Percentiles rank a stretch among this genome's conserved stretches.
Conservation (phyloP, 2,888 invertebrate genomes). For the Tortrix viridana region DNA sequence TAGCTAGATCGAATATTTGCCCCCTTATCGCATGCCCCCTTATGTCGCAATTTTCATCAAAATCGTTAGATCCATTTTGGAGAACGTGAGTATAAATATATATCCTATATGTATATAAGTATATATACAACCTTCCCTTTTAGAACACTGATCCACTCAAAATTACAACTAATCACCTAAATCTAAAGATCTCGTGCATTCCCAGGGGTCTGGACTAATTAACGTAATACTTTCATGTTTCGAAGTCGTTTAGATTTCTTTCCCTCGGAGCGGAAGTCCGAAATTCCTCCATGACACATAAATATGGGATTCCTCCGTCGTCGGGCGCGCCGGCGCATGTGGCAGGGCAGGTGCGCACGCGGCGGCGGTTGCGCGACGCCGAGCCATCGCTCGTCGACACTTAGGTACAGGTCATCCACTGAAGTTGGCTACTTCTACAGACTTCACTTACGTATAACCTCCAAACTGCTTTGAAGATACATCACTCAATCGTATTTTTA, state of each 20-base stretch:
- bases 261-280: constrained; percentile 26
- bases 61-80: too few relatives aligned
- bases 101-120: too few relatives aligned
- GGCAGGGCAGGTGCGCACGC: constrained; percentile 30
- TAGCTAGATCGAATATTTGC: too few relatives aligned
- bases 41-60: too few relatives aligned
- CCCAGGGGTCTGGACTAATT: constrained; percentile 11
- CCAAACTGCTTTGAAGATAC: too few relatives aligned
- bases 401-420: too few relatives aligned
- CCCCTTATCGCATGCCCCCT: too few relatives aligned
- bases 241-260: constrained; percentile 11
- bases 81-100: too few relatives aligned
- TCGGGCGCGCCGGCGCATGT: constrained; percentile 25
- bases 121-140: too few relatives aligned
- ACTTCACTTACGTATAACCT: too few relatives aligned
- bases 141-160: not conserved
- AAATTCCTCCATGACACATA: constrained; percentile 28
- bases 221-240: constrained; percentile 8
- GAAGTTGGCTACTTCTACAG: too few relatives aligned
- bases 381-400: constrained; percentile 1
- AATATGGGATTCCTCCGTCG: constrained; percentile 23
- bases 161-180: not conserved
- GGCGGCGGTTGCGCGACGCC: constrained; percentile 8
- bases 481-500: too few relatives aligned
- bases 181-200: not conserved